Evolutionary conservation across 1,140 invertebrate species (phyloP).

Genomic region (Linepithema humile): DNA sequence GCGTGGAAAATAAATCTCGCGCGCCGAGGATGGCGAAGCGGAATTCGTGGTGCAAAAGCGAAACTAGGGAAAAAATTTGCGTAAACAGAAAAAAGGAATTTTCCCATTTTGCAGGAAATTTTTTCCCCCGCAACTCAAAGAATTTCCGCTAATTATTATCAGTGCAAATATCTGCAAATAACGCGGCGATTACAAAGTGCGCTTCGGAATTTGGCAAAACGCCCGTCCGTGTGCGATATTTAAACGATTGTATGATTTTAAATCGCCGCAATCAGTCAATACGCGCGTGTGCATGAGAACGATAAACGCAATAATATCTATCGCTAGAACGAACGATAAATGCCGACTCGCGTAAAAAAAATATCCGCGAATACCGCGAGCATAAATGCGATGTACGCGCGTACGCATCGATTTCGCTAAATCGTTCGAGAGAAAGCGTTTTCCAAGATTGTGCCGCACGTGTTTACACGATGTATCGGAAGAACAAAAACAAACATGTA

Average conservation of each 20-base stretch:
- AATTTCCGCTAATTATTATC: conserved; percentile 19
- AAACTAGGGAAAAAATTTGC: neutral
- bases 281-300: conserved; percentile 45
- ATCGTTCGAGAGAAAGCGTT: conserved; percentile 71
- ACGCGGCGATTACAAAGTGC: neutral
- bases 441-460: neutral
- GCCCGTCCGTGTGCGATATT: conserved; percentile 54
- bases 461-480: conserved; percentile 59
- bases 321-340: conserved; percentile 48
- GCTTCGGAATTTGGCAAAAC: conserved; percentile 49
- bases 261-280: conserved; percentile 66
- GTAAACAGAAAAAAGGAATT: neutral
- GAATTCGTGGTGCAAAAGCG: neutral
- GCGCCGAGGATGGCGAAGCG: neutral
- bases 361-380: neutral
- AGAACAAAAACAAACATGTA: conserved; percentile 12
- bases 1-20: conserved; percentile 57
- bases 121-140: neutral
- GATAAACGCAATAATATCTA: conserved; percentile 54
- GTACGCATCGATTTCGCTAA: conserved; percentile 71
- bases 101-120: neutral
- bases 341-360: conserved; percentile 67
- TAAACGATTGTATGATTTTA: conserved; percentile 58
- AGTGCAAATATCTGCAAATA: neutral
- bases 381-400: conserved; percentile 40